Evolutionary conservation across 2,113 vertebrate genomes (phyloP).

Genomic region (Corythornis vintsioides): DNA sequence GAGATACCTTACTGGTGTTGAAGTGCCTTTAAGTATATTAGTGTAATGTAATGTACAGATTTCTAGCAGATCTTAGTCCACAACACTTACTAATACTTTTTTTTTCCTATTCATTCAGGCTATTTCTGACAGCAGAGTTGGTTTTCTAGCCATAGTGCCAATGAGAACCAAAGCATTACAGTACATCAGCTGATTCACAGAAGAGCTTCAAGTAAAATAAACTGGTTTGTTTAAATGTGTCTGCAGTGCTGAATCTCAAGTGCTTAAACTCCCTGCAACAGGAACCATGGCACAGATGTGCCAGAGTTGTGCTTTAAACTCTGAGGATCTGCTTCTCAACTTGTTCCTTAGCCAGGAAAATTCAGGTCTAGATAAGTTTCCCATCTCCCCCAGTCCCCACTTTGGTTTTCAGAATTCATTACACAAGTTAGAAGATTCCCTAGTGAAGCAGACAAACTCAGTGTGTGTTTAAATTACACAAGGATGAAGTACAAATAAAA

Average conservation of each 20-base stretch:
- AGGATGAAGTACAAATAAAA: background rate
- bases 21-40: background rate
- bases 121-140: background rate
- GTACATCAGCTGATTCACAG: background rate
- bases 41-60: background rate
- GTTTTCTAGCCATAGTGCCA: background rate
- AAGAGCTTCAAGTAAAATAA: background rate
- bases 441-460: background rate
- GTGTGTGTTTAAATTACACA: background rate
- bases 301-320: background rate
- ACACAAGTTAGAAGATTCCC: background rate
- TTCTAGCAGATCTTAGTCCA: background rate
- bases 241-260: background rate
- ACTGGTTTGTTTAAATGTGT: background rate
- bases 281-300: background rate
- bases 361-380: background rate
- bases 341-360: background rate
- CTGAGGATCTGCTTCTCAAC: background rate
- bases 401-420: background rate
- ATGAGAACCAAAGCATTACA: background rate
- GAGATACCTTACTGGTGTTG: background rate
- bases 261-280: background rate
- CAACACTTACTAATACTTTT: background rate
- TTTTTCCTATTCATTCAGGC: background rate
- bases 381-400: rapidly evolving